These are phyloP conservation scores for Xiphophorus couchianus DNA, from an alignment of 2,113 vertebrate species.

Conservation along the genomic window DNA sequence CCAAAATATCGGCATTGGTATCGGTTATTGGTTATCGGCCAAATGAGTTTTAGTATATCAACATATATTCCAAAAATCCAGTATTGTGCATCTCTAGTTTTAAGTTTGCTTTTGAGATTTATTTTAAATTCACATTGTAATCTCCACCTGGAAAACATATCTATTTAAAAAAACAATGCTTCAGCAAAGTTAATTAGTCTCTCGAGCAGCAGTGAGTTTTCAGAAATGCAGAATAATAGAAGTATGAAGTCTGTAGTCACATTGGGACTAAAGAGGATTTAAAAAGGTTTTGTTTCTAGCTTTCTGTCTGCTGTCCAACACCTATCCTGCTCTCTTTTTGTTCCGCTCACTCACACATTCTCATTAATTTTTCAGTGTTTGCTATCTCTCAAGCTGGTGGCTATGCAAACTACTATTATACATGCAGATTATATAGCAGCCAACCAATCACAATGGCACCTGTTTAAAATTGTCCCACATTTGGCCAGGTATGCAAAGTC, in stretches of 20 bases:
- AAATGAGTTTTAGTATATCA: too few species aligned
- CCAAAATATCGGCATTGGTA: too few species aligned
- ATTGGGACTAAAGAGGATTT: conserved; percentile 41
- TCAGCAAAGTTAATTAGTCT: conserved; percentile 30
- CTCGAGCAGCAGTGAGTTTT: conserved; percentile 26
- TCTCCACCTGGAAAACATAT: background rate
- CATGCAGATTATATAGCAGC: conserved; percentile 20
- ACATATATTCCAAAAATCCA: too few species aligned
- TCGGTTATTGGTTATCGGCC: too few species aligned
- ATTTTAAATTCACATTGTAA: too few species aligned
- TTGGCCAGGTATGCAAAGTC: background rate
- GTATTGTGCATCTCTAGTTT: too few species aligned
- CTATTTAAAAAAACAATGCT: background rate
- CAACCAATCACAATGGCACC: conserved; percentile 2
- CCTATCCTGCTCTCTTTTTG: conserved; percentile 54
- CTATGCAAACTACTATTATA: conserved; percentile 20
- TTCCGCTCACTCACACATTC: conserved; percentile 14
- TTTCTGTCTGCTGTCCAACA: conserved; percentile 49
- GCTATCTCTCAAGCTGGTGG: conserved; percentile 35
- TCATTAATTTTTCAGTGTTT: conserved; percentile 65
- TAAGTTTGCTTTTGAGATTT: too few species aligned
- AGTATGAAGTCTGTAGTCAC: conserved; percentile 37
- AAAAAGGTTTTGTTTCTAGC: conserved; percentile 45
- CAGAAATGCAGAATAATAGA: conserved; percentile 18
- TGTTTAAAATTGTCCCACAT: background rate